A percentile compares a stretch with the other conserved stretches of the same genome.
phyloP scores from a whole-genome alignment of 1,140 invertebrate genomes.

The Drosophila lini region DNA sequence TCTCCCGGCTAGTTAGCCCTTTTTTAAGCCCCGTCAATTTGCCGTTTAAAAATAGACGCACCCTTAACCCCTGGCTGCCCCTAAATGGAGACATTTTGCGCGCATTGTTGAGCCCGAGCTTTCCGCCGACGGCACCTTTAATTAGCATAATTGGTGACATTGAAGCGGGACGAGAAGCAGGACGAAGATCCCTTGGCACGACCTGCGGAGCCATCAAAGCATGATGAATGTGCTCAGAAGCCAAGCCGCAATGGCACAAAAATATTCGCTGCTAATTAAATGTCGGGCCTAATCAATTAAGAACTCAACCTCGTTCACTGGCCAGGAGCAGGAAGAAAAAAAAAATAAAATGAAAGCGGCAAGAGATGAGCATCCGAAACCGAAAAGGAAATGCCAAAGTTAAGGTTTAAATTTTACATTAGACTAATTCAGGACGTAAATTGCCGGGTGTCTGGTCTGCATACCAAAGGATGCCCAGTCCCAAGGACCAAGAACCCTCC shows the following conservation, averaged over 20 bases:
- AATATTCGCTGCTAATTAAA: conserved; percentile 72
- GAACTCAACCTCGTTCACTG: conserved; percentile 21
- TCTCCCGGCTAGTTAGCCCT: conserved; percentile 33
- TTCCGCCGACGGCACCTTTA: conserved; percentile 52
- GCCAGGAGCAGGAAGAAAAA: background rate
- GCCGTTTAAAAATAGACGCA: conserved; percentile 64
- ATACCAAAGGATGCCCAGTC: conserved; percentile 59
- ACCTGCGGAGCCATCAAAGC: conserved; percentile 45
- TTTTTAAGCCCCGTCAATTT: conserved; percentile 56
- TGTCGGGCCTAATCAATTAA: conserved; percentile 74
- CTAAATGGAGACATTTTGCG: conserved; percentile 61
- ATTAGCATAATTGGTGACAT: conserved; percentile 80
- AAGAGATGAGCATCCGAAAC: conserved; percentile 18
- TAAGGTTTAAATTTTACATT: conserved; percentile 74
- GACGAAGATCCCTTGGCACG: background rate
- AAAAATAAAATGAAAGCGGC: background rate
- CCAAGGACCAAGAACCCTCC: conserved; percentile 1
- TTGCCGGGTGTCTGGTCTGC: conserved; percentile 64
- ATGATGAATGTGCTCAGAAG: conserved; percentile 57
- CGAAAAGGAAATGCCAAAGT: conserved; percentile 24
- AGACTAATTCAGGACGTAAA: conserved; percentile 80
- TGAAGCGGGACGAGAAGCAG: conserved; percentile 20
- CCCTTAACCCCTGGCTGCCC: conserved; percentile 16
- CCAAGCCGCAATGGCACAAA: conserved; percentile 32
- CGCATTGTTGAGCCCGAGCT: conserved; percentile 63